phyloP scores from a whole-genome alignment of 35 echinoderm and acorn worm species.

The Amphiura filiformis region DNA sequence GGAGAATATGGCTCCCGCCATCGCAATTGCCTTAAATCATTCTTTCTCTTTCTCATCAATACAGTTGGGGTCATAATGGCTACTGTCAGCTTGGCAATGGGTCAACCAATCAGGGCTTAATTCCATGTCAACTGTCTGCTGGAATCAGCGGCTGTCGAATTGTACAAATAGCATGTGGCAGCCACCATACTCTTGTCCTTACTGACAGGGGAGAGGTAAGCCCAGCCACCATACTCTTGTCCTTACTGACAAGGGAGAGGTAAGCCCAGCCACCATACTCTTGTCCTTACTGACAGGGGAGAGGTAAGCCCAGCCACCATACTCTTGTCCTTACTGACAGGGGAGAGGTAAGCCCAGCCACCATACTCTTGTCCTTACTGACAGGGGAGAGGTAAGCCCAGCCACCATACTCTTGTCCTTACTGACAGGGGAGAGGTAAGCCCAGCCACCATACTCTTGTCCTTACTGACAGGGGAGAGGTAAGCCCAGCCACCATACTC shows the following conservation, averaged over 20 bases:
- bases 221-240: constrained; percentile 87
- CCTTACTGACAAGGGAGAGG: constrained; percentile 84
- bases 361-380: too few species aligned
- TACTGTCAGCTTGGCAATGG: constrained; percentile 97
- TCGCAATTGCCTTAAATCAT: too few species aligned
- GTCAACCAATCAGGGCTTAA: constrained; percentile 57
- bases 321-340: constrained; percentile 73
- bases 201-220: constrained; percentile 90
- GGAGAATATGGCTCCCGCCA: too few species aligned
- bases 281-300: constrained; percentile 75
- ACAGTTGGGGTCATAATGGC: constrained; percentile 96
- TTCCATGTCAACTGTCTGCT: constrained; percentile 66
- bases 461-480: too few species aligned
- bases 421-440: too few species aligned
- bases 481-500: too few species aligned
- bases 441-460: too few species aligned
- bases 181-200: constrained; percentile 81
- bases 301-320: constrained; percentile 94
- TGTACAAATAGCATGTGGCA: constrained; percentile 84
- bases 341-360: constrained; percentile 90
- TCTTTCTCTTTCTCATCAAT: constrained; percentile 3
- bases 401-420: too few species aligned
- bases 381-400: too few species aligned
- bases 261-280: constrained; percentile 85
- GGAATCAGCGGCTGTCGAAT: constrained; percentile 61